Evolutionary conservation across 2,113 vertebrate genomes (phyloP).

Genomic region (Neodontobutis hainanensis): DNA sequence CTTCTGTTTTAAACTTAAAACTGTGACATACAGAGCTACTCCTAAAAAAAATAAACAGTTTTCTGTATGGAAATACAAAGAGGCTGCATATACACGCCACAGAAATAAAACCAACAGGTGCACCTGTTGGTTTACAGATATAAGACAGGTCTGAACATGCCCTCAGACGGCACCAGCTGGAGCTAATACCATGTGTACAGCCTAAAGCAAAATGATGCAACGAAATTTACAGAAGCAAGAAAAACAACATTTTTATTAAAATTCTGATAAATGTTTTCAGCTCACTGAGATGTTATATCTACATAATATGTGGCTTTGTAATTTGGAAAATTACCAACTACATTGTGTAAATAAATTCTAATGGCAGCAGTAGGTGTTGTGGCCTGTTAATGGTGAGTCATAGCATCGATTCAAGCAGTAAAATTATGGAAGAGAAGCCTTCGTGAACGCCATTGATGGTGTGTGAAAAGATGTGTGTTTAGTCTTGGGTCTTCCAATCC

Average conservation of each 20-base stretch:
- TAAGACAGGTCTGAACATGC: slow-evolving; percentile 69
- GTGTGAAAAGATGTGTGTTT: slow-evolving; percentile 1
- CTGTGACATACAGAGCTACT: not conserved
- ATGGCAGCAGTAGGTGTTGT: slow-evolving; percentile 34
- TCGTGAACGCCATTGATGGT: not conserved
- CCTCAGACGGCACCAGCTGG: slow-evolving; percentile 54
- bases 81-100: not conserved
- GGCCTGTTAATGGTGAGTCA: slow-evolving; percentile 61
- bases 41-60: not conserved
- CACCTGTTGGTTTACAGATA: slow-evolving; percentile 41
- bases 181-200: slow-evolving; percentile 20
- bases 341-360: slow-evolving; percentile 23
- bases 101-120: slow-evolving; percentile 38
- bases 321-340: slow-evolving; percentile 7
- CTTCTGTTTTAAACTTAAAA: not conserved
- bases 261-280: too few relatives aligned
- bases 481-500: not conserved
- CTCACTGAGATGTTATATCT: too few relatives aligned
- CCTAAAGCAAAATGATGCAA: not conserved
- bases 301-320: not conserved
- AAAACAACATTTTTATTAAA: too few relatives aligned
- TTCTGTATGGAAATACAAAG: slow-evolving; percentile 8
- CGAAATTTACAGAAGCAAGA: not conserved
- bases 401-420: slow-evolving; percentile 29
- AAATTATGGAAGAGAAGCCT: not conserved